phyloP scores from a whole-genome alignment of 2,888 invertebrate species.

The Melinaea marsaeus region DNA sequence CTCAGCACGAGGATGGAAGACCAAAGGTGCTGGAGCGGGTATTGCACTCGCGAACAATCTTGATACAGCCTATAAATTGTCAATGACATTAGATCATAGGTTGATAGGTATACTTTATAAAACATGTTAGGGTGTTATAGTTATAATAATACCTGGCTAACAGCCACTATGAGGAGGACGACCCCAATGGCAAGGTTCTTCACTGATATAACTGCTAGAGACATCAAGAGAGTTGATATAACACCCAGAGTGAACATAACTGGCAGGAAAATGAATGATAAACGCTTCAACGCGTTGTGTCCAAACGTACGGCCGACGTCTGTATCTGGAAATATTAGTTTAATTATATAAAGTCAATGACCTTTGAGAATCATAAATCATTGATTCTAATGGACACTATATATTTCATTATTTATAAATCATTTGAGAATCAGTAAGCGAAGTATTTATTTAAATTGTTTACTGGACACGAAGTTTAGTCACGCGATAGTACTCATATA shows the following conservation, averaged over 20 bases:
- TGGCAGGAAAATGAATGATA: conserved; percentile 84
- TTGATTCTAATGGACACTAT: background rate
- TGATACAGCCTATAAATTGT: conserved; percentile 57
- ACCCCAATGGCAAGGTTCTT: conserved; percentile 86
- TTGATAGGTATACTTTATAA: background rate
- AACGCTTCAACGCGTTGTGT: conserved; percentile 82
- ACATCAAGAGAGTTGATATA: conserved; percentile 83
- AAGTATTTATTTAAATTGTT: conserved; percentile 8
- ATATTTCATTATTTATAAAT: no score
- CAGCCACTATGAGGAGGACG: conserved; percentile 76
- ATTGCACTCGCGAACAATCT: conserved; percentile 57
- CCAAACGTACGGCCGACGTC: conserved; percentile 83
- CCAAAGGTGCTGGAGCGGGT: conserved; percentile 58
- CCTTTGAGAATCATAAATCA: background rate
- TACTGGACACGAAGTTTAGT: conserved; percentile 10
- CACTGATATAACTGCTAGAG: conserved; percentile 84
- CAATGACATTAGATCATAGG: background rate
- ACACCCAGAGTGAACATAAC: conserved; percentile 87
- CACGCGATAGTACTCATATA: no score
- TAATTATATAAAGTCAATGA: background rate
- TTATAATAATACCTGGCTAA: conserved; percentile 70
- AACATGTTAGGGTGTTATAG: no score
- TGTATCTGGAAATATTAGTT: conserved; percentile 44
- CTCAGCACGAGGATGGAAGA: conserved; percentile 69
- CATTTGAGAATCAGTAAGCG: no score